Evolutionary conservation across 2,797 vertebrate species (phyloP), one percentile per base, ranked within the genome.

Genomic region (Crenichthys baileyi): DNA sequence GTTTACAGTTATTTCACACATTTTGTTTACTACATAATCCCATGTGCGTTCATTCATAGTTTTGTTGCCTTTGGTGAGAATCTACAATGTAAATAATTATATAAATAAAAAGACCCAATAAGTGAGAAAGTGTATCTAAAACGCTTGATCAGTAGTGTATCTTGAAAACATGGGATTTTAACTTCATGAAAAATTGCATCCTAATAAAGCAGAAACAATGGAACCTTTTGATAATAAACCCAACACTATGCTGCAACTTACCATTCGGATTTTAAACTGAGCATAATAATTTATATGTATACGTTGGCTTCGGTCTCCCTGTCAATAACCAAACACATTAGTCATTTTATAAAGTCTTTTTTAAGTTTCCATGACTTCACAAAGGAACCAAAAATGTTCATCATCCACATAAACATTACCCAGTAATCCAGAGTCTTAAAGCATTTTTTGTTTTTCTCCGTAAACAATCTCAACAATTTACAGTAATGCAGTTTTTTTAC

Each of bases 391-490:
- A 13, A 73, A 63, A 78, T 70, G n/a, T 73, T 70, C 1, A 84
- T 77, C n/a, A 79, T 58, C 20, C 36, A 67, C 13, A 78, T 78
- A 29, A 8, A 77, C 36, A 1, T 29, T 61, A 83, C 39, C 78
- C 44, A 77, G 72, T 67, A 70, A 81, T 79, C 67, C 70, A 80
- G 50, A 78, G 65, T 29, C 12, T 39, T 48, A 12, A 76, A 83
- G 31, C n/a, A 71, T 11, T 81, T 80, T 24, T 79, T 56, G 31
- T 8, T 76, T 73, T 83, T 81, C 48, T 80, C 76, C 73, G 55
- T 75, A 76, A 84, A 88, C 44, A 80, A 85, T 88, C 70, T 81
- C 73, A 72, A 89, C 80, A 85, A 85, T 90, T 83, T 89, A 83
- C 86, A 77, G n/a, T 86, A 86, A 85, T 79, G 77, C 75, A 67